A percentile compares a stretch with the other conserved stretches of the same genome.
Evolutionary conservation across 2,113 vertebrate species (phyloP).

Genomic region (Poeciliopsis turrubarensis): DNA sequence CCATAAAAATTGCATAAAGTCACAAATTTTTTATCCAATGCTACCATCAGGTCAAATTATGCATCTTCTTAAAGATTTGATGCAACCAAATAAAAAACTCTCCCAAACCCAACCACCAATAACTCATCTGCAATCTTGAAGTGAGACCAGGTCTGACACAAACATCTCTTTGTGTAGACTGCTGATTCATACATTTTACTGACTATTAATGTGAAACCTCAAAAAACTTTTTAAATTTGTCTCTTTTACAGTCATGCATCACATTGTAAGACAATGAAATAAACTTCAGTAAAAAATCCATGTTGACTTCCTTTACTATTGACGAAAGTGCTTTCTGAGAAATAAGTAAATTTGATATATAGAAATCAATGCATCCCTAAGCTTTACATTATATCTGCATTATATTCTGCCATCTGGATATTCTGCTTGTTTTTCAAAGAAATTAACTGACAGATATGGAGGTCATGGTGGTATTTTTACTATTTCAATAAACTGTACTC

Average conservation of each 20-base stretch:
- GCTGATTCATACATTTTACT: background rate
- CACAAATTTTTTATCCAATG: background rate
- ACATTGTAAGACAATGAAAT: background rate
- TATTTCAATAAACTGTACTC: background rate
- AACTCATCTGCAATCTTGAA: background rate
- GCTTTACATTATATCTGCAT: too few species aligned
- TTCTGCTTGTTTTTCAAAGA: too few species aligned
- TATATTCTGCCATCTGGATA: too few species aligned
- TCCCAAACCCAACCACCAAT: background rate
- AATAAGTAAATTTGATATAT: background rate
- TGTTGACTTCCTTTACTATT: too few species aligned
- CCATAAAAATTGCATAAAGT: background rate
- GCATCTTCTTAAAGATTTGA: background rate
- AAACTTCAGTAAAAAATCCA: background rate
- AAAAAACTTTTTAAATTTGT: background rate
- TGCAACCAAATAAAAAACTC: background rate
- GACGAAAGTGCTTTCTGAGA: background rate
- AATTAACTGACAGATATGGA: background rate
- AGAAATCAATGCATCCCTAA: too few species aligned
- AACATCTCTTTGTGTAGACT: background rate
- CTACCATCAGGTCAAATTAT: background rate
- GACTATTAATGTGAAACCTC: too few species aligned
- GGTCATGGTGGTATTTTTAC: background rate
- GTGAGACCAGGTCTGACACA: background rate
- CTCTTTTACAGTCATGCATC: background rate